Base-by-base conservation (phyloP, 2,797 vertebrate genomes). In the Alauda arvensis region DNA sequence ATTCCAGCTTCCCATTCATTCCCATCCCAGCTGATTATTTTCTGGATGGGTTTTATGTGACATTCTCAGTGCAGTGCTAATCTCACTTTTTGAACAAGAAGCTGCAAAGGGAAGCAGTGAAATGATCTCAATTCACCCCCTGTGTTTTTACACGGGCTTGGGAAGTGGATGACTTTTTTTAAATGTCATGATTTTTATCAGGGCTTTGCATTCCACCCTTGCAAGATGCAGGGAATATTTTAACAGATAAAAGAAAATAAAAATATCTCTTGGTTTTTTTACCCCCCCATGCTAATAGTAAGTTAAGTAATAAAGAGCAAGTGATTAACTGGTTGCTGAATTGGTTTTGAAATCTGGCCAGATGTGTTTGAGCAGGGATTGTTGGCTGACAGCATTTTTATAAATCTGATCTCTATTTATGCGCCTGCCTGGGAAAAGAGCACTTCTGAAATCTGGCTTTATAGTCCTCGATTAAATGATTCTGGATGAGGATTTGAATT, bases 241-340 rank as follows among this genome's bases (percentile, higher is more conserved):
- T 46, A 83, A 39, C 49, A 56, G 91, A 91, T 70, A 79, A 91
- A 95, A 86, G 85, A 52, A 89, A 91, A 82, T 78, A 91, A 91
- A 95, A 94, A 91, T 89, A 56, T 83, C 83, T 69, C 42, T 77
- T 33, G 5, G 7, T 7, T 20, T 37, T 87, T 74, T 78, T 28
- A 18, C 43, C 51, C 71, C 80, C 80, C 11, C 21, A 14, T 23
- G 42, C 60, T 83, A 90, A 81, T 83, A 85, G 85, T 77, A 48
- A 81, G 42, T 90, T 83, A 87, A 93, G 53, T 71, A 91, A 90
- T 85, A 94, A 91, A 91, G 67, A 89, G 57, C 56, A 60, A 90
- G 57, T 94, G 88, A 93, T 92, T 90, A 83, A 91, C 29, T 70
- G 91, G 75, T 65, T 93, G 85, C 80, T 91, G 89, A 91, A 91